Base-by-base conservation (phyloP, 2,888 invertebrate species). In the Dryococelus australis region DNA sequence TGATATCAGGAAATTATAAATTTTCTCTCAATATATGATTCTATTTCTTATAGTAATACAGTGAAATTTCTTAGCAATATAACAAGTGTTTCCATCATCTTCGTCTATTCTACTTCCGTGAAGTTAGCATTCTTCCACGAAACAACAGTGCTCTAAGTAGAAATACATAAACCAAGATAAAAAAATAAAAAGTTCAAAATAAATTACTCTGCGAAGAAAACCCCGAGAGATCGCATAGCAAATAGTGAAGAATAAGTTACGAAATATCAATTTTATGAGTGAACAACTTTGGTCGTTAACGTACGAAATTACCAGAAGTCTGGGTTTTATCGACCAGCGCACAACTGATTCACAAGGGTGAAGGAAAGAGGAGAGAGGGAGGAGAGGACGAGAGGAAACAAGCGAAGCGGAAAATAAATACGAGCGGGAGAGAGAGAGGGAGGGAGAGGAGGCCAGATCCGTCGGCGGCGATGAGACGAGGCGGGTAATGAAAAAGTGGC, bases 381-480 rank as follows among this genome's bases (percentile, higher is more conserved):
- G 24, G 24, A 16, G 10, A n/a, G 65, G 6, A 20, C 10, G n/a
- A 20, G 20, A n/a, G 65, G 65, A 47, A 6, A 47, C n/a, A 65
- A n/a, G 13, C 65, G 65, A n/a, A 65, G 65, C 65, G 65, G 65
- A n/a, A 65, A 65, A 65, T 65, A 65, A n/a, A 65, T n/a, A 65
- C 16, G 20, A 10, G 65, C 65, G 65, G 65, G 65, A 65, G 65
- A 65, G 65, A n/a, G 24, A 8, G 65, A n/a, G n/a, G n/a, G 51
- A 6, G 8, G 51, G 20, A 51, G 20, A 12, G 12, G 13, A 0
- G 8, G 65, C 65, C 65, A 20, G n/a, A 65, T 65, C 2, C n/a
- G 65, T 65, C 65, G 65, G 65, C 65, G 65, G 65, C 65, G 65
- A 65, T 65, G 65, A 65, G n/a, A 65, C 65, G 65, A 8, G 65